phyloP scores from a whole-genome alignment of 2,113 vertebrate genomes.

The Ammodytes marinus region DNA sequence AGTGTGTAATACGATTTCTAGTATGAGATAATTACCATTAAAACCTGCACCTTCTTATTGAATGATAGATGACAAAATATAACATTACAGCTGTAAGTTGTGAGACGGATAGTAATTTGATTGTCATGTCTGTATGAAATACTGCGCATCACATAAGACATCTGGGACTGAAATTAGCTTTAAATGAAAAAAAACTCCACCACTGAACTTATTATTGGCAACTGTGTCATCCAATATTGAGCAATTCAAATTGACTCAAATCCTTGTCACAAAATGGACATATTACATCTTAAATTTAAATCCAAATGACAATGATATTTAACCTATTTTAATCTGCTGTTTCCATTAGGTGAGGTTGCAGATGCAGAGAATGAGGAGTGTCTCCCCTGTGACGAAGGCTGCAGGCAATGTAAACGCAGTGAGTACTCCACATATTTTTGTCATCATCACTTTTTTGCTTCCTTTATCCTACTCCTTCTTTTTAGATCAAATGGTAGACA shows the following conservation, averaged over 20 bases:
- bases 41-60: background rate
- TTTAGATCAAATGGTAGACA: background rate
- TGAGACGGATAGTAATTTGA: background rate
- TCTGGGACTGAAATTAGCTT: background rate
- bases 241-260: background rate
- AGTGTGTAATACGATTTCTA: background rate
- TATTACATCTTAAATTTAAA: background rate
- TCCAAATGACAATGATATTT: background rate
- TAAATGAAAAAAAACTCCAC: background rate
- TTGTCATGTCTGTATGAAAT: background rate
- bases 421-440: conserved; percentile 64
- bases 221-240: background rate
- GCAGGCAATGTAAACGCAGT: conserved; percentile 88
- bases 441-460: background rate
- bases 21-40: background rate
- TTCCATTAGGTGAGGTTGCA: conserved; percentile 84
- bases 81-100: background rate
- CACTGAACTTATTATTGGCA: background rate
- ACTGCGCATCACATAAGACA: background rate
- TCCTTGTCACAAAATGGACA: background rate
- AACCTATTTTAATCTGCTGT: background rate
- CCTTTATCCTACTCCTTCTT: background rate
- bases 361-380: conserved; percentile 84
- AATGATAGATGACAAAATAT: background rate
- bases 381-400: conserved; percentile 90